Percentiles rank a stretch among this genome's conserved stretches.
Evolutionary conservation across 2,113 vertebrate species (phyloP).

Genomic region (Grantiella picta): DNA sequence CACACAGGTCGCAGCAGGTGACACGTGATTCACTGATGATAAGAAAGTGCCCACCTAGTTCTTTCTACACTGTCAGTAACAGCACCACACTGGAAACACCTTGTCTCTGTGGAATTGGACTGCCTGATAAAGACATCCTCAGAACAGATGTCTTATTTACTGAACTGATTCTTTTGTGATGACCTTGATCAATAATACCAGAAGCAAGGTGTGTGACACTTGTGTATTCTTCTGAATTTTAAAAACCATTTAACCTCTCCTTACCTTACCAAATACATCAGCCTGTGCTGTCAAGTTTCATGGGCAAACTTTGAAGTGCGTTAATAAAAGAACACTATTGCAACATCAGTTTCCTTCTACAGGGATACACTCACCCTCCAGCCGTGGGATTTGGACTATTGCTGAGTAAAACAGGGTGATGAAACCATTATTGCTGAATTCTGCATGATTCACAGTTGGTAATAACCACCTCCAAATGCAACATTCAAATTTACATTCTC

Average conservation of each 20-base stretch:
- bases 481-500: constrained; percentile 25
- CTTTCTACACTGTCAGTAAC: neutral
- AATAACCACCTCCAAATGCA: constrained; percentile 40
- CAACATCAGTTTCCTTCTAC: constrained; percentile 3
- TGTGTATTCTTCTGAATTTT: neutral
- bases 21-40: neutral
- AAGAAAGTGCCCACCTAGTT: neutral
- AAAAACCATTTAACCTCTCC: neutral
- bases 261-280: neutral
- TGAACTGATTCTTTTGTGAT: constrained; percentile 4
- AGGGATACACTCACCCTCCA: neutral
- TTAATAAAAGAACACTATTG: neutral
- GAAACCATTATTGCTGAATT: constrained; percentile 39
- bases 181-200: constrained; percentile 27
- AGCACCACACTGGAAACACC: neutral
- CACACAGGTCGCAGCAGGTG: neutral
- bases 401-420: constrained; percentile 16
- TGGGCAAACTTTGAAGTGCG: neutral
- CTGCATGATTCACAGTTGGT: neutral
- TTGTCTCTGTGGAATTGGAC: neutral
- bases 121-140: constrained; percentile 3
- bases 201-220: neutral
- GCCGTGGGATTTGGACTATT: neutral
- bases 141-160: constrained; percentile 11
- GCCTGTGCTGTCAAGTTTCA: neutral